phyloP scores from a whole-genome alignment of 2,797 vertebrate species.

The Sebastes taczanowskii region DNA sequence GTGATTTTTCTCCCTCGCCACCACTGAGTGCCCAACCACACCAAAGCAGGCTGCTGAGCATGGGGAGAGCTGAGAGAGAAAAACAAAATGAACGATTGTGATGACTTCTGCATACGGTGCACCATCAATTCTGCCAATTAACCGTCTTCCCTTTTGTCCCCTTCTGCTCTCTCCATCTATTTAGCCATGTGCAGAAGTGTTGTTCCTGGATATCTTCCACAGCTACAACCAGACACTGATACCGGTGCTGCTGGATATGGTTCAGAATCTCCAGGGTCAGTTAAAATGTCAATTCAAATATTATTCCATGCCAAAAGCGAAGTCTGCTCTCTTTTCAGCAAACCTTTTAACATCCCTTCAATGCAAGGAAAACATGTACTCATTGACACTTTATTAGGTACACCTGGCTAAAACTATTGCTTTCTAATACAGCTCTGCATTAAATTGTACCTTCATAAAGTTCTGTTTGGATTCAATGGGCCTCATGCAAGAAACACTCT shows the following conservation, averaged over 20 bases:
- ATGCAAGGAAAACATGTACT: not conserved
- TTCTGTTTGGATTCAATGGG: not conserved
- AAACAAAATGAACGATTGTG: not conserved
- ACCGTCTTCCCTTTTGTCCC: not conserved
- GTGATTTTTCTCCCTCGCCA: not conserved
- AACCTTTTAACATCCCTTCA: not conserved
- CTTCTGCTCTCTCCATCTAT: conserved; percentile 25
- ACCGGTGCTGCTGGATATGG: conserved; percentile 95
- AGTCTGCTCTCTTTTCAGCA: not conserved
- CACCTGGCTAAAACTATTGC: not conserved
- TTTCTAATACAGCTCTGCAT: not conserved
- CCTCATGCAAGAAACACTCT: too few species aligned
- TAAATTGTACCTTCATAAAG: not conserved
- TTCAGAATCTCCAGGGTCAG: conserved; percentile 92
- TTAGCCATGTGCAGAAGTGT: conserved; percentile 95
- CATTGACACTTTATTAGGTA: not conserved
- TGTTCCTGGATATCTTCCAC: conserved; percentile 97
- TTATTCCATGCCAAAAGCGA: not conserved
- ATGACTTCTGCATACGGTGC: not conserved
- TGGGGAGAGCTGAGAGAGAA: not conserved
- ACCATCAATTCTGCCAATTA: not conserved
- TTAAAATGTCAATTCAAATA: conserved; percentile 4
- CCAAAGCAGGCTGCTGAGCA: not conserved
- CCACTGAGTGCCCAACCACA: not conserved
- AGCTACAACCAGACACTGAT: conserved; percentile 95